Conservation (phyloP, 2,113 vertebrate species). For the Motacilla alba region DNA sequence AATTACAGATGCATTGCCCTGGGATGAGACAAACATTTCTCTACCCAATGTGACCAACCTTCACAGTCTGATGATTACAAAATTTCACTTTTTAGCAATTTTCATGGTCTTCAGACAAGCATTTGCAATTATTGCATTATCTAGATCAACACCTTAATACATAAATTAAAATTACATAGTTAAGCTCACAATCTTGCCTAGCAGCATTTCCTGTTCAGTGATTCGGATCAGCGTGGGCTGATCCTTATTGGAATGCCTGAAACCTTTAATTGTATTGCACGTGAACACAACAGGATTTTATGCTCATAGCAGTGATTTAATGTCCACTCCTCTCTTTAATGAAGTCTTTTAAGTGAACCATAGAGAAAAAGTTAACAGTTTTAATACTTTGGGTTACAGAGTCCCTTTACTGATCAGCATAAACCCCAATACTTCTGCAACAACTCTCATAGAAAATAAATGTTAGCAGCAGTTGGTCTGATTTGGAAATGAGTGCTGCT, state of each 20-base stretch:
- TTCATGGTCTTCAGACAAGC: neutral
- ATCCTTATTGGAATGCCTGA: conserved; percentile 48
- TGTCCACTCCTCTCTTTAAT: neutral
- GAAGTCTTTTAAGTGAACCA: neutral
- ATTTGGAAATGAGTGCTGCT: neutral
- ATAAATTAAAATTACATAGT: conserved; percentile 34
- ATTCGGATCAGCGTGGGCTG: conserved; percentile 37
- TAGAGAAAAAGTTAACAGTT: neutral
- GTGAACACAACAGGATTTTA: neutral
- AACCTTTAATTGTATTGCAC: conserved; percentile 19
- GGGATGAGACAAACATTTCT: neutral
- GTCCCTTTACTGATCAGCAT: neutral
- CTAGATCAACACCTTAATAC: conserved; percentile 13
- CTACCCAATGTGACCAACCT: neutral
- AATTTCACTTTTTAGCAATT: neutral
- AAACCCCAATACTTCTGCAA: conserved; percentile 2
- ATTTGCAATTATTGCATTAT: conserved; percentile 3
- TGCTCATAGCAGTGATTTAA: neutral
- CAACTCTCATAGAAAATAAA: neutral
- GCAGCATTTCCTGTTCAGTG: conserved; percentile 57
- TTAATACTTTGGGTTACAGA: neutral
- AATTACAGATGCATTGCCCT: neutral
- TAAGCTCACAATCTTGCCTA: conserved; percentile 4
- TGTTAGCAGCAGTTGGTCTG: neutral
- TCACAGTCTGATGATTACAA: neutral